Evolutionary conservation across 2,797 vertebrate species (phyloP).

Genomic region (Tympanoctomys barrerae): DNA sequence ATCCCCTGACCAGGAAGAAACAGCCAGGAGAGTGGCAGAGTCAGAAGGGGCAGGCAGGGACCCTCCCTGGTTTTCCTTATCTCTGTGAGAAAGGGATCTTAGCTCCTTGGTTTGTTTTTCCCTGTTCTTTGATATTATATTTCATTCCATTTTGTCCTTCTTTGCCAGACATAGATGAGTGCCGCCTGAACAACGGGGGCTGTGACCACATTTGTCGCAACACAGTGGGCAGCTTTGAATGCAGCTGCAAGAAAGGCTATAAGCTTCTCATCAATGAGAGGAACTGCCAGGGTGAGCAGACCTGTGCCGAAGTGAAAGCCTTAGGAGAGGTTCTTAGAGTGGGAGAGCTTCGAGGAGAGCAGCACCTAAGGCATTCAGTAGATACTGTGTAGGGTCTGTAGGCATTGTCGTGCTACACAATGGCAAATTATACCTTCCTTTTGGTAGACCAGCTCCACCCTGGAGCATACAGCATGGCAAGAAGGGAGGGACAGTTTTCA

Average conservation of each 20-base stretch:
- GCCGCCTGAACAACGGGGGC: slow-evolving; percentile 96
- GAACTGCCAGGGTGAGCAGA: slow-evolving; percentile 95
- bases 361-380: background rate
- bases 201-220: slow-evolving; percentile 98
- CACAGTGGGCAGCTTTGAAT: slow-evolving; percentile 98
- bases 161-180: slow-evolving; percentile 96
- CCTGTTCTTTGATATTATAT: background rate
- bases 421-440: background rate
- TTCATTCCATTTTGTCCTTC: background rate
- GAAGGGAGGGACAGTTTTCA: background rate
- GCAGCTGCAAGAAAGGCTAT: slow-evolving; percentile 99
- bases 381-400: background rate
- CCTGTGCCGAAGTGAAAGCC: background rate
- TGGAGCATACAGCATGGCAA: background rate
- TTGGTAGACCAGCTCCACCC: background rate
- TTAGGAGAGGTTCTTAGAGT: background rate
- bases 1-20: background rate
- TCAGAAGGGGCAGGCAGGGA: background rate
- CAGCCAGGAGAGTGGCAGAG: background rate
- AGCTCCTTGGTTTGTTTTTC: background rate
- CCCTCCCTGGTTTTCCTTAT: background rate
- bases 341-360: background rate
- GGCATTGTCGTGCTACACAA: background rate
- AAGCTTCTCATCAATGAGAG: slow-evolving; percentile 98
- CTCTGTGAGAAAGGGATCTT: background rate